These are phyloP conservation scores for Drosophila guanche DNA, from an alignment of 1,140 invertebrate species.

Conservation along the genomic window DNA sequence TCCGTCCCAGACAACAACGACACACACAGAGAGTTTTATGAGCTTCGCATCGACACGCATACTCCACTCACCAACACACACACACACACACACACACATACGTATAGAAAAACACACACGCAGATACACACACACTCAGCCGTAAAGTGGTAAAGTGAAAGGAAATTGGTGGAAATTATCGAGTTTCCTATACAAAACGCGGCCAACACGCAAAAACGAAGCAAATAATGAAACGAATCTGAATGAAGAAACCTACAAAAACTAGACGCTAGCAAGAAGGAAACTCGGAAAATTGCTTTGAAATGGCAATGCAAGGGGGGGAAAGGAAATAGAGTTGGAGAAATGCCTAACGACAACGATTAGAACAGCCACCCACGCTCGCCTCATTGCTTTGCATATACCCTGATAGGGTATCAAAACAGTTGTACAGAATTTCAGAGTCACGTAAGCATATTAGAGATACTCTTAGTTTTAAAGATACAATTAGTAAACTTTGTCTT, in stretches of 20 bases:
- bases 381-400: no score
- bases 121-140: conserved; percentile 12
- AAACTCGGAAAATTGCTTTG: conserved; percentile 42
- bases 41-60: conserved; percentile 40
- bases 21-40: conserved; percentile 58
- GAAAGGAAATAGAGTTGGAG: conserved; percentile 25
- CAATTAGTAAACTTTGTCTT: no score
- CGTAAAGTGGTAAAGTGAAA: conserved; percentile 35
- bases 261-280: conserved; percentile 33
- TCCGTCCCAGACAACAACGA: no score
- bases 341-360: conserved; percentile 59
- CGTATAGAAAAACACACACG: background rate
- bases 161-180: conserved; percentile 82
- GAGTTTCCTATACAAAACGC: conserved; percentile 81
- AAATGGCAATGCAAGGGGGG: background rate
- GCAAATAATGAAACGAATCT: conserved; percentile 31
- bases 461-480: no score
- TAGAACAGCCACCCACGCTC: conserved; percentile 23
- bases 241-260: conserved; percentile 24
- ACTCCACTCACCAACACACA: conserved; percentile 6
- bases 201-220: conserved; percentile 71
- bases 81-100: conserved; percentile 2
- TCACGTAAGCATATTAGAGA: background rate
- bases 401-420: no score
- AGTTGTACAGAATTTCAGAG: background rate